Evolutionary conservation across 1,140 invertebrate species (phyloP), one percentile per base, ranked within the genome.

Genomic region (Armadillidium nasatum): DNA sequence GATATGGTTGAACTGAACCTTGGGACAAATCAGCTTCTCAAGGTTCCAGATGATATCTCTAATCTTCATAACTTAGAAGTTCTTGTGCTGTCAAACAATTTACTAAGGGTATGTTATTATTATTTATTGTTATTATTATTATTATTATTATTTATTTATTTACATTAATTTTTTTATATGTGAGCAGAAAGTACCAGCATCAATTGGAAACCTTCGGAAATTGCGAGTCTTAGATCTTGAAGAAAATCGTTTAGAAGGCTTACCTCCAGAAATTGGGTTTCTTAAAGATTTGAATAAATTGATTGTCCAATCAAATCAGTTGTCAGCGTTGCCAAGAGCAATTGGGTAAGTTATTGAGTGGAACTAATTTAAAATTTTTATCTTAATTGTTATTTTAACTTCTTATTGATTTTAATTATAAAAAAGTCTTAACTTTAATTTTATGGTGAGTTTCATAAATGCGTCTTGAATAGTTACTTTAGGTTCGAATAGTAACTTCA

Each of bases 1-100:
- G 92, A 94, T 83, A 97, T 99, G 92, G 96, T 98, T 3, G 97
- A 99, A 84, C 86, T 99, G 7, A 98, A 99, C 86, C 87, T 99
- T 72, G 96, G 95, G 33, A 97, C 95, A 68, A 99, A 99, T 88
- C 94, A 98, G 82, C 85, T 99, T 45, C 90, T 89, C 22, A 97
- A 97, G 87, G 88, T 99, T 79, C 96, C 97, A 21, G 97, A 99
- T 83, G 97, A 99, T 83, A 97, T 99, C 82, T 94, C 98, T 84
- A 93, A 93, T 85, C 87, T 99, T 70, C 91, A 96, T 83, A 95
- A 94, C 84, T 87, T 99, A 76, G 97, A 99, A 87, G 94, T 99
- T 73, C 88, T 99, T 44, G 95, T 97, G 81, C 87, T 99, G 45
- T 97, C 95, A 67, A 99, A 99, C 84, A 99, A 99, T 87, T 87